Percentiles rank a stretch among this genome's conserved stretches.
Evolutionary conservation across 1,140 invertebrate species (phyloP).

Genomic region (Aphelinus atriplicis): DNA sequence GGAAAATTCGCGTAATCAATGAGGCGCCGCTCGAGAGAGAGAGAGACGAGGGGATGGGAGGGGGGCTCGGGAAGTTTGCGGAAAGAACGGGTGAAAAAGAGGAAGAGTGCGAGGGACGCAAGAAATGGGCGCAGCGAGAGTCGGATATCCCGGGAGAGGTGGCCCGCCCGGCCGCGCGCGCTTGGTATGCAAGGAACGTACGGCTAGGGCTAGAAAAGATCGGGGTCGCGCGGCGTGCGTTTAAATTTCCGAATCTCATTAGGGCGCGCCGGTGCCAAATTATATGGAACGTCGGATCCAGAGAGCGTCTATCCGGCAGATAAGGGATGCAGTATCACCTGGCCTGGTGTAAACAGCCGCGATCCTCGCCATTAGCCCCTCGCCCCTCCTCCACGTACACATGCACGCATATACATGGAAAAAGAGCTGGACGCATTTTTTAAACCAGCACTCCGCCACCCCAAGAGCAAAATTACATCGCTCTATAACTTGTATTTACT

Average conservation of each 20-base stretch:
- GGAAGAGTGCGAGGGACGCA: not conserved
- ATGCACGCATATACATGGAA: no score
- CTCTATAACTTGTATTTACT: no score
- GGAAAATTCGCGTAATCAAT: no score
- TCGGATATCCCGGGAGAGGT: no score
- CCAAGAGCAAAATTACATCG: no score
- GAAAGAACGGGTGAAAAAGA: not conserved
- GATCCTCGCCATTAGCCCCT: not conserved
- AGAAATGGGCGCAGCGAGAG: no score
- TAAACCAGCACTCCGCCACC: no score
- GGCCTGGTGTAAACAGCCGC: not conserved
- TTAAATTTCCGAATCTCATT: conserved; percentile 34
- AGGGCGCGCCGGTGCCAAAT: conserved; percentile 5
- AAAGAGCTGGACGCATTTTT: no score
- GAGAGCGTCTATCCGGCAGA: not conserved
- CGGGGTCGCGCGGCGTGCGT: not conserved
- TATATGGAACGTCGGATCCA: conserved; percentile 5
- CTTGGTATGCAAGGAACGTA: not conserved
- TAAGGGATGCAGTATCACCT: no score
- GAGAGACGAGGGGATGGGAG: not conserved
- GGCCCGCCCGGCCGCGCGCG: not conserved
- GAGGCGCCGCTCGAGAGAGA: no score
- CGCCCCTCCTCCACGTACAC: no score
- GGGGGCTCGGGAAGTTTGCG: not conserved
- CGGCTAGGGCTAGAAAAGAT: conserved; percentile 3